A percentile compares a stretch with the other conserved stretches of the same genome.
Conservation (phyloP, 2,113 vertebrate genomes). For the Lanius collurio region DNA sequence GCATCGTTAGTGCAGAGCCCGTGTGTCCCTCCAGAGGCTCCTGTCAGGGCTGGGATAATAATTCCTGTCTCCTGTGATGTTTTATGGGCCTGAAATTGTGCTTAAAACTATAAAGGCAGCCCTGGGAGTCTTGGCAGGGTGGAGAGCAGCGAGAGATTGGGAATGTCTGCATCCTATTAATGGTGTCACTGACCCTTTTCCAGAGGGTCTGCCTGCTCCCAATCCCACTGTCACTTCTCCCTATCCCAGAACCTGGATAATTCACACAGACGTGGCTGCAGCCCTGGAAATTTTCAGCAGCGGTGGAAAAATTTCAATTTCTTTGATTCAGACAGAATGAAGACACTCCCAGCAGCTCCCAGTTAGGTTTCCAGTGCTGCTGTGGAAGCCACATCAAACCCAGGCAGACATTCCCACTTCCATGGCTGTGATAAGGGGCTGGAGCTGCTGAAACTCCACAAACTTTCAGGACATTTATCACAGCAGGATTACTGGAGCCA, state of each 20-base stretch:
- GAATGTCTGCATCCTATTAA: slow-evolving; percentile 43
- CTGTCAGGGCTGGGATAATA: neutral
- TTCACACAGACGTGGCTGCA: neutral
- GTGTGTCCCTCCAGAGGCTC: neutral
- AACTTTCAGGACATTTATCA: slow-evolving; percentile 50
- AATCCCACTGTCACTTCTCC: neutral
- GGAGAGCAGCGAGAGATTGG: neutral
- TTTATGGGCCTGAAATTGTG: slow-evolving; percentile 8
- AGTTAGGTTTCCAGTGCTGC: neutral
- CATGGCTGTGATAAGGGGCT: neutral
- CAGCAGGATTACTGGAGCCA: slow-evolving; percentile 23
- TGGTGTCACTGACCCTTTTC: slow-evolving; percentile 36
- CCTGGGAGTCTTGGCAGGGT: slow-evolving; percentile 29
- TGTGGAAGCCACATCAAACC: slow-evolving; percentile 16
- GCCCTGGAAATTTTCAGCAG: neutral
- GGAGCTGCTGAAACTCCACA: slow-evolving; percentile 27
- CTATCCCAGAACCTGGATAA: neutral
- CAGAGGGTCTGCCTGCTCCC: neutral
- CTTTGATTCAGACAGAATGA: neutral
- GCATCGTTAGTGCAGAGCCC: neutral
- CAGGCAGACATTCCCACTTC: neutral
- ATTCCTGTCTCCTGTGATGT: slow-evolving; percentile 20
- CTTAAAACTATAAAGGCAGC: neutral
- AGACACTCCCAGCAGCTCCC: neutral
- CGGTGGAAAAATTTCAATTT: accelerated